Percentiles rank a stretch among this genome's conserved stretches.
Conservation (phyloP, 2,797 vertebrate genomes). For the Meriones psammophilus region DNA sequence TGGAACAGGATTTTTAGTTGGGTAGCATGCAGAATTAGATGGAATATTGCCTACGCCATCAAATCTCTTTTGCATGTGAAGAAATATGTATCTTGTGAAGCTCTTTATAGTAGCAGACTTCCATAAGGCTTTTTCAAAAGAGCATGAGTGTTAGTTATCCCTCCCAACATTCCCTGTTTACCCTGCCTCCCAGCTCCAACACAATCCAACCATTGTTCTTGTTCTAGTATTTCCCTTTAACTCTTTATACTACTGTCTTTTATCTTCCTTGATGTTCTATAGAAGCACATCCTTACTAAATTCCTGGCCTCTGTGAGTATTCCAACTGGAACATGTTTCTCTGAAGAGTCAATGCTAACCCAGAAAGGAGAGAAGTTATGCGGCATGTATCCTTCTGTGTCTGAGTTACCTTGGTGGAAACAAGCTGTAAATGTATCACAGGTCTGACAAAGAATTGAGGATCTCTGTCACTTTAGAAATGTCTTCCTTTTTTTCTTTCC, state of each 20-base stretch:
- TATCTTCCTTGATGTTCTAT: neutral
- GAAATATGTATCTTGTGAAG: too few relatives aligned
- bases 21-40: neutral
- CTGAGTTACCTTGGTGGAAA: neutral
- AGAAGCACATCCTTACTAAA: neutral
- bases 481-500: neutral
- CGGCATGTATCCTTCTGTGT: neutral
- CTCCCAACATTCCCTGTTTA: neutral
- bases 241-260: too few relatives aligned
- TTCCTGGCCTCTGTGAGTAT: neutral
- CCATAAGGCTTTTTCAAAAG: too few relatives aligned
- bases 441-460: neutral
- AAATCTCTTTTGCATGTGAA: neutral
- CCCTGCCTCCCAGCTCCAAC: neutral
- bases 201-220: neutral
- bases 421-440: neutral
- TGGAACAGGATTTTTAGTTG: neutral
- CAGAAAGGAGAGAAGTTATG: neutral
- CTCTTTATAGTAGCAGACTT: neutral
- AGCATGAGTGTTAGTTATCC: neutral
- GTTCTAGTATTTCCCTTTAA: too few relatives aligned
- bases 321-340: neutral
- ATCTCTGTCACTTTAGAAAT: neutral
- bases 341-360: neutral
- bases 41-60: neutral